A percentile compares a stretch with the other conserved stretches of the same genome.
These are phyloP conservation scores for Brachionus koreanus DNA, from an alignment of 1,140 invertebrate species.

Conservation along the genomic window DNA sequence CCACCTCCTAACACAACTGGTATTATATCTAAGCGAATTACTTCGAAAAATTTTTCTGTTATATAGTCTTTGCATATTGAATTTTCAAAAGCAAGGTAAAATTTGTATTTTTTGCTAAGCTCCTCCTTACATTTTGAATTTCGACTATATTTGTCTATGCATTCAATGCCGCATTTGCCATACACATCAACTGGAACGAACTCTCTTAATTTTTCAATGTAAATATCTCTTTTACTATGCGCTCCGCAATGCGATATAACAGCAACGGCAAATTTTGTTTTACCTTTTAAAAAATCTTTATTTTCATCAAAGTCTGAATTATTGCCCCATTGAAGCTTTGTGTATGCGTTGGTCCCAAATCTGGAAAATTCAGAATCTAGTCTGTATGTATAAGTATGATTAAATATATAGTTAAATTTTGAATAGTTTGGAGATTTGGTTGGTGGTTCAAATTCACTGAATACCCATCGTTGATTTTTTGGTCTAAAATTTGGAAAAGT, in stretches of 20 bases:
- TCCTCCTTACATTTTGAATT: conserved; percentile 9
- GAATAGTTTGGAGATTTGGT: neutral
- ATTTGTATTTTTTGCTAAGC: neutral
- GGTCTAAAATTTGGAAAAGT: neutral
- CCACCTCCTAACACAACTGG: conserved; percentile 5
- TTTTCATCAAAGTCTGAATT: neutral
- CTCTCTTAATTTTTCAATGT: conserved; percentile 46
- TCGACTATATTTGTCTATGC: neutral
- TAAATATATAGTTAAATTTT: conserved; percentile 16
- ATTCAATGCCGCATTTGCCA: conserved; percentile 48
- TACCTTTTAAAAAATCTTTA: neutral
- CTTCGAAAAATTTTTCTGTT: conserved; percentile 44
- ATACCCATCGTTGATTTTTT: conserved; percentile 8
- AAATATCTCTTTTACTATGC: conserved; percentile 30
- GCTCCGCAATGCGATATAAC: conserved; percentile 45
- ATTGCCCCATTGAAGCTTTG: conserved; percentile 33
- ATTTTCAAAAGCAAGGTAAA: conserved; percentile 36
- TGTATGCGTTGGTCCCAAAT: neutral
- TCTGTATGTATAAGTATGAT: neutral
- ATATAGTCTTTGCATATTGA: neutral
- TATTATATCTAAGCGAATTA: conserved; percentile 34
- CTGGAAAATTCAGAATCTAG: neutral
- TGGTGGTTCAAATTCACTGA: neutral
- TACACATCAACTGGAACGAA: conserved; percentile 51
- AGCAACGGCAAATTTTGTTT: neutral